Evolutionary conservation across 2,113 vertebrate species (phyloP).

Genomic region (Erpornis zantholeuca): DNA sequence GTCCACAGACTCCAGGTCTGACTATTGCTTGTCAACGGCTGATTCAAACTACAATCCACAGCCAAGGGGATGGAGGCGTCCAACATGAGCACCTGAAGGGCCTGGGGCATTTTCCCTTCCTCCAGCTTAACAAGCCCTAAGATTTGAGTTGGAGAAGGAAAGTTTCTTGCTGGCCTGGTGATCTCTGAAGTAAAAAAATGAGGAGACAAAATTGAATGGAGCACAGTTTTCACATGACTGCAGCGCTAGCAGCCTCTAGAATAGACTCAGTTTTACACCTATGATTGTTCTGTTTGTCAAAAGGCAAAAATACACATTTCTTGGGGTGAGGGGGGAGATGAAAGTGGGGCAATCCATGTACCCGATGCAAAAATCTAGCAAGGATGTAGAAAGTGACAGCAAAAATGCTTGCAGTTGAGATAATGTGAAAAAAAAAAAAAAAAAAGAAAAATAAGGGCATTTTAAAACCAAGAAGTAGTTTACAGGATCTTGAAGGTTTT

Average conservation of each 20-base stretch:
- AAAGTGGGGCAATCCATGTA: background rate
- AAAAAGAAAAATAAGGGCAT: background rate
- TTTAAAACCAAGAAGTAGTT: background rate
- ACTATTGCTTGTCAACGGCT: conserved; percentile 66
- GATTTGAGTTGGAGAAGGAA: conserved; percentile 6
- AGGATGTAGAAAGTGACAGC: background rate
- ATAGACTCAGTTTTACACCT: conserved; percentile 23
- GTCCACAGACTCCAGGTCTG: conserved; percentile 70
- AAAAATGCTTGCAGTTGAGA: background rate
- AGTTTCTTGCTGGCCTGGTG: background rate
- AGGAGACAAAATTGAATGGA: background rate
- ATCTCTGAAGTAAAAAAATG: conserved; percentile 2
- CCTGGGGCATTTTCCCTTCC: background rate
- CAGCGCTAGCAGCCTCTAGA: background rate
- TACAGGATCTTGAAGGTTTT: background rate
- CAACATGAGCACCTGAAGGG: conserved; percentile 64
- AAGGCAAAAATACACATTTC: background rate
- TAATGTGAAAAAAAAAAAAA: background rate
- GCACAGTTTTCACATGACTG: background rate
- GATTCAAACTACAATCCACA: conserved; percentile 77
- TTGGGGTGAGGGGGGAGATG: background rate
- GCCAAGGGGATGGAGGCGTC: conserved; percentile 80
- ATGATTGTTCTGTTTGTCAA: background rate
- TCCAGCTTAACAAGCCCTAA: background rate
- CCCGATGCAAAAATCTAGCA: background rate